These are phyloP conservation scores for Theretra japonica DNA, from an alignment of 2,888 invertebrate species.

Conservation along the genomic window DNA sequence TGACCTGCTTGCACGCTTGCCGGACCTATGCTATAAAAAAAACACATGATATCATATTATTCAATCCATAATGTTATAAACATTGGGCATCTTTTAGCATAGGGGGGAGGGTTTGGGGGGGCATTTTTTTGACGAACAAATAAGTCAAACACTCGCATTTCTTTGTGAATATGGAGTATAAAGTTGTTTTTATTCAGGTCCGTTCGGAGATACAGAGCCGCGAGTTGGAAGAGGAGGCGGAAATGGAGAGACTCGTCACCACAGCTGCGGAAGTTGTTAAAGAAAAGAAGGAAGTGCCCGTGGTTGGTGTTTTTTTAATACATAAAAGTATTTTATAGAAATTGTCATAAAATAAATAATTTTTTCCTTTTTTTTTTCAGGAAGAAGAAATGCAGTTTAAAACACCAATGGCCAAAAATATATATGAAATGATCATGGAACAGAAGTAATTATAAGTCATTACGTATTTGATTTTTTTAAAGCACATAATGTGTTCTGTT, in stretches of 20 bases:
- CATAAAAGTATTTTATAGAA: too few species aligned
- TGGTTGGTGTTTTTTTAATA: slow-evolving; percentile 53
- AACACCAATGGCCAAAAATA: slow-evolving; percentile 91
- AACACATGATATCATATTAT: too few species aligned
- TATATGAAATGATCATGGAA: slow-evolving; percentile 87
- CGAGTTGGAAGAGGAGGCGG: slow-evolving; percentile 93
- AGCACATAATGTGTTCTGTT: neutral
- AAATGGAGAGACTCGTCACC: slow-evolving; percentile 89
- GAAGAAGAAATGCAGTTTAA: slow-evolving; percentile 92
- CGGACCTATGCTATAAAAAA: too few species aligned
- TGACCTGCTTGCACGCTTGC: too few species aligned
- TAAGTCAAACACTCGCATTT: too few species aligned
- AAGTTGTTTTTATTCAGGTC: slow-evolving; percentile 85
- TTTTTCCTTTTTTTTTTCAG: slow-evolving; percentile 47
- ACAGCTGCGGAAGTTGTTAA: slow-evolving; percentile 59
- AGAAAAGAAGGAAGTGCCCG: slow-evolving; percentile 78
- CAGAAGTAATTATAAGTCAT: slow-evolving; percentile 65
- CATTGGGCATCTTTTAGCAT: too few species aligned
- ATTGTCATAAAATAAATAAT: neutral
- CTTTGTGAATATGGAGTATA: neutral
- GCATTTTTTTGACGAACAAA: too few species aligned
- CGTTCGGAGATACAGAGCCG: slow-evolving; percentile 92
- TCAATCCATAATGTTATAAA: too few species aligned
- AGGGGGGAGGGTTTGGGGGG: too few species aligned
- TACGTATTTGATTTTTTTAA: neutral